phyloP scores from a whole-genome alignment of 2,113 vertebrate genomes.

The Triplophysa siluroides region DNA sequence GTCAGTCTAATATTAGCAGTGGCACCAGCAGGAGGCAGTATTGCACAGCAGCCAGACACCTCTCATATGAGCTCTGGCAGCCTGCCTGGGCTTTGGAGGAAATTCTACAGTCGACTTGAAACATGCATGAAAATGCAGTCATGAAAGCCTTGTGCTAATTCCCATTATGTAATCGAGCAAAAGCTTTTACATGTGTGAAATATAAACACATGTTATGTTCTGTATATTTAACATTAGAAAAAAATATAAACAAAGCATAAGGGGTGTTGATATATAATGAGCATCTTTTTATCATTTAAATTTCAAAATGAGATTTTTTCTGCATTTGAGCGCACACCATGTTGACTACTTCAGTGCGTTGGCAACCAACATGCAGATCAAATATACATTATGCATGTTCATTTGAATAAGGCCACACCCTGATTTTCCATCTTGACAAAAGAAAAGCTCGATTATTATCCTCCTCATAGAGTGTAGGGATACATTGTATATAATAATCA shows the following conservation, averaged over 20 bases:
- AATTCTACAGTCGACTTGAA: not conserved
- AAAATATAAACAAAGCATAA: not conserved
- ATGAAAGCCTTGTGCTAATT: not conserved
- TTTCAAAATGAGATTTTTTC: too few relatives aligned
- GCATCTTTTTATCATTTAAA: too few relatives aligned
- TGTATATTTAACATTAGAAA: not conserved
- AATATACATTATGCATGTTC: not conserved
- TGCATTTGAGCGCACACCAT: not conserved
- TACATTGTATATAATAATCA: conserved; percentile 4
- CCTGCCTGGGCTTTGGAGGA: not conserved
- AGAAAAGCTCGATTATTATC: not conserved
- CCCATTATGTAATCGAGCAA: not conserved
- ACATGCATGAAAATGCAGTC: not conserved
- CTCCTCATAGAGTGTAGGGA: not conserved
- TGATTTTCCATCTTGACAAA: not conserved
- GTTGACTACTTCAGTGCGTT: not conserved
- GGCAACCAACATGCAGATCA: conserved; percentile 1
- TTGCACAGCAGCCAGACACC: conserved; percentile 28
- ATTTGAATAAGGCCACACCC: conserved; percentile 41
- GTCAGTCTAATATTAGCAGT: conserved; percentile 39
- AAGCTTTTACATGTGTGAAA: not conserved
- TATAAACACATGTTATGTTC: not conserved
- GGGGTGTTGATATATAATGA: not conserved
- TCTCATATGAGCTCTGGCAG: not conserved
- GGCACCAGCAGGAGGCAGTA: conserved; percentile 50